Percentiles rank a stretch among this genome's conserved stretches.
phyloP scores from a whole-genome alignment of 2,113 vertebrate species.

The Eptesicus fuscus region DNA sequence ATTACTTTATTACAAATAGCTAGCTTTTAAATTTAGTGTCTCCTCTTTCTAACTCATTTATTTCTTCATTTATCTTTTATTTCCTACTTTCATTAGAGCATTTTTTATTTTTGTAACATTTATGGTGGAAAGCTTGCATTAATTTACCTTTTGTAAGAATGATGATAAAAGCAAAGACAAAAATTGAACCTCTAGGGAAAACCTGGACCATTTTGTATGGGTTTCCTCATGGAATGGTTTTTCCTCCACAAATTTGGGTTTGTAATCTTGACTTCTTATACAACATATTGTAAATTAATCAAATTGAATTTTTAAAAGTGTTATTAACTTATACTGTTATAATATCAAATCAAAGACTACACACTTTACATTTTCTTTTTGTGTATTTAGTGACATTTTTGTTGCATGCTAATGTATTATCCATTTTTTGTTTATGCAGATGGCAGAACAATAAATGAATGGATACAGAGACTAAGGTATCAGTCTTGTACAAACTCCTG shows the following conservation, averaged over 20 bases:
- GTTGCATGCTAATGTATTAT: background rate
- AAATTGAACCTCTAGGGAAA: conserved; percentile 6
- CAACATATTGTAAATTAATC: conserved; percentile 12
- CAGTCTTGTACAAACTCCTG: background rate
- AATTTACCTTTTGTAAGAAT: conserved; percentile 4
- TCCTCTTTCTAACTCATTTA: conserved; percentile 24
- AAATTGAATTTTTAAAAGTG: background rate
- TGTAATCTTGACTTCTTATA: background rate
- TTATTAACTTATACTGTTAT: background rate
- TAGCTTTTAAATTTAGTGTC: conserved; percentile 11
- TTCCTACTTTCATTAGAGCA: background rate
- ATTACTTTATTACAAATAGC: conserved; percentile 29
- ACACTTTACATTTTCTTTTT: background rate
- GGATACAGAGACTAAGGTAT: background rate
- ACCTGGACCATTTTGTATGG: background rate
- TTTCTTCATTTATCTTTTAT: conserved; percentile 38
- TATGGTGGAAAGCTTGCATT: background rate
- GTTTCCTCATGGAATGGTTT: conserved; percentile 17
- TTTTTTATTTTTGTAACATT: background rate
- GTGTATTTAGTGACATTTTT: background rate
- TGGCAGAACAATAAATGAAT: background rate
- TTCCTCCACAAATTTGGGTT: background rate
- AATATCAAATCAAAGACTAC: background rate
- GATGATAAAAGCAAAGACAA: conserved; percentile 34
- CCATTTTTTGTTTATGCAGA: background rate